Percentiles rank a stretch among this genome's conserved stretches.
Conservation (phyloP, 2,888 invertebrate genomes). For the Spisula subtruncata region DNA sequence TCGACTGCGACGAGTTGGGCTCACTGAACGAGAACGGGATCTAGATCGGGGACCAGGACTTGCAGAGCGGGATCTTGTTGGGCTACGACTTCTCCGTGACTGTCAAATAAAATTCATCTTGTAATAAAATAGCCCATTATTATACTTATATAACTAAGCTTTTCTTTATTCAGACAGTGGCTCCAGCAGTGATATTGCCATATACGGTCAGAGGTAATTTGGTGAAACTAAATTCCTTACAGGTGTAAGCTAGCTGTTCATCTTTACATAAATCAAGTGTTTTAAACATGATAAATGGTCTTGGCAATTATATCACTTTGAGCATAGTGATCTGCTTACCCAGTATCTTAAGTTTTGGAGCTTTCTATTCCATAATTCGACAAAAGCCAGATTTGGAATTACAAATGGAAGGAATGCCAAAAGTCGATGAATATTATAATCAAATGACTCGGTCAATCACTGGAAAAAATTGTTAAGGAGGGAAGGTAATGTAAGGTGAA, state of each 20-base stretch:
- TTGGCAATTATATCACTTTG: not conserved
- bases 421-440: too few relatives aligned
- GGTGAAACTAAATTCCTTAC: not conserved
- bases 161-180: not conserved
- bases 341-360: not conserved
- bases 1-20: constrained; percentile 83
- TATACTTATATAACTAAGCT: not conserved
- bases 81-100: constrained; percentile 83
- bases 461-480: not conserved
- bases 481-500: not conserved
- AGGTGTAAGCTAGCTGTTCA: not conserved
- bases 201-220: not conserved
- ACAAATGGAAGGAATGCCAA: too few relatives aligned
- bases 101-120: constrained; percentile 66
- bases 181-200: not conserved
- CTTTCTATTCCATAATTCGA: too few relatives aligned
- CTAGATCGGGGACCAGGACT: constrained; percentile 81
- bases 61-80: constrained; percentile 77
- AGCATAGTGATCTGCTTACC: not conserved
- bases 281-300: not conserved
- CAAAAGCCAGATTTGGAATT: too few relatives aligned
- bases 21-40: constrained; percentile 80
- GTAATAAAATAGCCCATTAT: not conserved
- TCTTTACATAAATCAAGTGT: not conserved
- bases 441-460: too few relatives aligned